Evolutionary conservation across 2,888 invertebrate species (phyloP).

Genomic region (Lymantria dispar): DNA sequence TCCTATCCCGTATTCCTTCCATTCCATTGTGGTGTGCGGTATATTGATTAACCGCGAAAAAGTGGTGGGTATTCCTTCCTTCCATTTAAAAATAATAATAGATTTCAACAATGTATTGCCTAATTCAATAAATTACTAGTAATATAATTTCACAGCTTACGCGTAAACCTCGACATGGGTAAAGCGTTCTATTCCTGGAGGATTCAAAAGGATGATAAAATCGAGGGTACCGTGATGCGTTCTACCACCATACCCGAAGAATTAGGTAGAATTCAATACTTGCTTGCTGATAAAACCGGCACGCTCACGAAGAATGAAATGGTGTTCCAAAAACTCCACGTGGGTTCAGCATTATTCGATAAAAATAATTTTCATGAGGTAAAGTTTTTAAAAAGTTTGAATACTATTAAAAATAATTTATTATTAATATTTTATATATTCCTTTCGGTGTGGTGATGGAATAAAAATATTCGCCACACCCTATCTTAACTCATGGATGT

Average conservation of each 20-base stretch:
- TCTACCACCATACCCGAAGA: slow-evolving; percentile 99
- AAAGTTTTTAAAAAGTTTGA: slow-evolving; percentile 13
- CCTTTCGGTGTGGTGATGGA: too few species aligned
- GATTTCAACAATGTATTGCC: too few species aligned
- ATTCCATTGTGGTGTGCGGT: too few species aligned
- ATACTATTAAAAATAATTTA: background rate
- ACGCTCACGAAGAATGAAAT: slow-evolving; percentile 99
- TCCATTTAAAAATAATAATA: too few species aligned
- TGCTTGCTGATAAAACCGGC: slow-evolving; percentile 99
- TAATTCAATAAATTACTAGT: too few species aligned
- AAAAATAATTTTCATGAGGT: slow-evolving; percentile 93
- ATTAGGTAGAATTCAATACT: slow-evolving; percentile 96
- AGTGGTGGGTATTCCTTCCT: too few species aligned
- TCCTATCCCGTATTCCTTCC: too few species aligned
- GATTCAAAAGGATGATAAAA: slow-evolving; percentile 95
- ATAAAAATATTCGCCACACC: too few species aligned
- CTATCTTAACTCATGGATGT: too few species aligned
- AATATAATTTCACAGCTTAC: slow-evolving; percentile 84
- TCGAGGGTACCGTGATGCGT: slow-evolving; percentile 96
- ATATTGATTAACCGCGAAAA: too few species aligned
- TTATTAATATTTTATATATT: too few species aligned
- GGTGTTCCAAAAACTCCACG: slow-evolving; percentile 97
- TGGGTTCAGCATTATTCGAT: slow-evolving; percentile 96
- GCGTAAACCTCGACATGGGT: slow-evolving; percentile 99
- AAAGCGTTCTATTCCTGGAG: slow-evolving; percentile 99